Percentiles rank a stretch among this genome's conserved stretches.
These are phyloP conservation scores for Aporrectodea caliginosa DNA, from an alignment of 1,140 invertebrate species.

Conservation along the genomic window DNA sequence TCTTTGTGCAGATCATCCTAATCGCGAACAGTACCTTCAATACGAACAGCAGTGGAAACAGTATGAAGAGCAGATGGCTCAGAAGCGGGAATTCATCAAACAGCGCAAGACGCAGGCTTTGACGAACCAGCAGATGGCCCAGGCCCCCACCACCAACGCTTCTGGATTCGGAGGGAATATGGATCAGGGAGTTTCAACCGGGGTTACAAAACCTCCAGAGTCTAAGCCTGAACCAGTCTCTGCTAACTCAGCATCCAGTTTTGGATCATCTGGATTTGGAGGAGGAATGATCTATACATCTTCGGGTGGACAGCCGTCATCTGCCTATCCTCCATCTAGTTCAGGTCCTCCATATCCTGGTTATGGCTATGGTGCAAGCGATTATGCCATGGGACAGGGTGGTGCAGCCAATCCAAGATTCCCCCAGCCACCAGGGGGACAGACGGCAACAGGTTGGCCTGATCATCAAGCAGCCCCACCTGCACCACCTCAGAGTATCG, in stretches of 20 bases:
- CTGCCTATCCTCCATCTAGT: background rate
- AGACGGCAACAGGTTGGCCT: too few species aligned
- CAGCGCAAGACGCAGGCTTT: conserved; percentile 37
- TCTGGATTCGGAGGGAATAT: background rate
- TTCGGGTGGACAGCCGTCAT: background rate
- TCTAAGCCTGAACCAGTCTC: background rate
- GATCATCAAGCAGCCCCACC: too few species aligned
- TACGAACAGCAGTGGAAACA: conserved; percentile 55
- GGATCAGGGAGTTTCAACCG: too few species aligned
- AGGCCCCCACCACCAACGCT: background rate
- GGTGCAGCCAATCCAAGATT: background rate
- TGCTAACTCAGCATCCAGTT: too few species aligned
- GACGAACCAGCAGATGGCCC: background rate
- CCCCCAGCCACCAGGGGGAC: too few species aligned
- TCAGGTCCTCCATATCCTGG: background rate
- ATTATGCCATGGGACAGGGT: background rate
- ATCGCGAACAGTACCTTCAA: conserved; percentile 53
- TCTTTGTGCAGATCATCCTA: conserved; percentile 52
- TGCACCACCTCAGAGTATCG: too few species aligned
- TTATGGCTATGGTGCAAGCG: background rate
- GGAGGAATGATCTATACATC: background rate
- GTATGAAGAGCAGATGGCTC: conserved; percentile 53
- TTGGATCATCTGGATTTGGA: too few species aligned
- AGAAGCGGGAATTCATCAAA: conserved; percentile 38
- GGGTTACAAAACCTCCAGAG: background rate